phyloP scores from a whole-genome alignment of 2,797 vertebrate species.

The Gambusia yucatana region DNA sequence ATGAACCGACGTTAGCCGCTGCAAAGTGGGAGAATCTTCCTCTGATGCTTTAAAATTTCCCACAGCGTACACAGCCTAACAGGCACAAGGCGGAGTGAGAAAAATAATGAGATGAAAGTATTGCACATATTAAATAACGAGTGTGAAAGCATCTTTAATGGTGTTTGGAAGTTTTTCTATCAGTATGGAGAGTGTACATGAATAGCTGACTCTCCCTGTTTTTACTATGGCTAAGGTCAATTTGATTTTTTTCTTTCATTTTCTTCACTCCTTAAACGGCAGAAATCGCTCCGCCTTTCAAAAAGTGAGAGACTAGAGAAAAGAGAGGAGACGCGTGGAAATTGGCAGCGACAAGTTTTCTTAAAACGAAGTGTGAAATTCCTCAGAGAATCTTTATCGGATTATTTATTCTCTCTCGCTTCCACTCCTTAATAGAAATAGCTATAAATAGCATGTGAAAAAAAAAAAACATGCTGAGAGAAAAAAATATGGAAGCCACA shows the following conservation, averaged over 20 bases:
- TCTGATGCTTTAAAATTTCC: constrained; percentile 89
- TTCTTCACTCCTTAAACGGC: constrained; percentile 27
- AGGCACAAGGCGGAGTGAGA: constrained; percentile 9
- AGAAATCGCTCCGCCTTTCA: constrained; percentile 15
- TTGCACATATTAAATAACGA: constrained; percentile 36
- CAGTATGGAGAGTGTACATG: constrained; percentile 28
- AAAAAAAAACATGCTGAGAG: constrained; percentile 19
- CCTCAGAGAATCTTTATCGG: constrained; percentile 72
- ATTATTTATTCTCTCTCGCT: constrained; percentile 62
- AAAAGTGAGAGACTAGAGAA: constrained; percentile 29
- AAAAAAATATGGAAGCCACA: constrained; percentile 51
- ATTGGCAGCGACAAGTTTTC: constrained; percentile 66
- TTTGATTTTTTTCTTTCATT: constrained; percentile 33
- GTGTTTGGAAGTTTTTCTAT: constrained; percentile 35
- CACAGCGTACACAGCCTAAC: constrained; percentile 91
- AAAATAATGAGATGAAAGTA: constrained; percentile 12
- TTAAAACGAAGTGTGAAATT: constrained; percentile 76
- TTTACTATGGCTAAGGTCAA: constrained; percentile 45
- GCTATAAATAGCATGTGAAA: constrained; percentile 67
- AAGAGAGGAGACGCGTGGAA: constrained; percentile 38
- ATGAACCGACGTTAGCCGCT: constrained; percentile 66
- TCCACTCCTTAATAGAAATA: constrained; percentile 64
- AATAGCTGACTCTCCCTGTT: constrained; percentile 41
- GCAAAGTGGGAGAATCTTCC: constrained; percentile 63
- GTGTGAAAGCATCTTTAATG: constrained; percentile 51